Percentiles rank a stretch among this genome's conserved stretches.
phyloP scores from a whole-genome alignment of 2,888 invertebrate genomes.

The Tenthredo amoena region DNA sequence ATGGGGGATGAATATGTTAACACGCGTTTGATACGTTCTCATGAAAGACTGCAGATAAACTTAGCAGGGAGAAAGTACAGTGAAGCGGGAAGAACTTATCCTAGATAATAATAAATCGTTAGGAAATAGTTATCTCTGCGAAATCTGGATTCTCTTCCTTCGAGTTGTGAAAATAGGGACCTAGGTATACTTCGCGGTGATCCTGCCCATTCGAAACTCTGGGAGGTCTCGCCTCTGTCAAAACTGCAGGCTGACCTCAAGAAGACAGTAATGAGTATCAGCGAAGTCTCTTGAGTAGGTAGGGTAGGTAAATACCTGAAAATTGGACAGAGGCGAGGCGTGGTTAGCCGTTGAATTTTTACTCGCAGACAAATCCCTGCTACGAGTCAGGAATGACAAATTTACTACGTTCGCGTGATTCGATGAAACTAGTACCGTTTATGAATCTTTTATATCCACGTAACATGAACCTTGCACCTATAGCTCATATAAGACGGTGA shows the following conservation, averaged over 20 bases:
- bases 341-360: background rate
- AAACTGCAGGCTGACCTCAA: conserved; percentile 46
- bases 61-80: background rate
- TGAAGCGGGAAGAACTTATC: background rate
- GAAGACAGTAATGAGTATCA: conserved; percentile 34
- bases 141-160: background rate
- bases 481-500: background rate
- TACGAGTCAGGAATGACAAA: background rate
- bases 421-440: background rate
- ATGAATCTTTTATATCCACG: background rate
- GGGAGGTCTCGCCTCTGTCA: conserved; percentile 41
- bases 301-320: conserved; percentile 6
- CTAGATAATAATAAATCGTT: background rate
- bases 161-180: background rate
- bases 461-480: background rate
- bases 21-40: background rate
- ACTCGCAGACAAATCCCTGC: background rate
- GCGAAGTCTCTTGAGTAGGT: conserved; percentile 20
- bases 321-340: background rate
- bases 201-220: background rate
- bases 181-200: background rate
- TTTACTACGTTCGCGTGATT: background rate
- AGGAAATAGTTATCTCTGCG: background rate
- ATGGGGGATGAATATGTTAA: background rate
- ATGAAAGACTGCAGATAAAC: background rate